phyloP scores from a whole-genome alignment of 2,888 invertebrate species.

The Heteropelma amictum region DNA sequence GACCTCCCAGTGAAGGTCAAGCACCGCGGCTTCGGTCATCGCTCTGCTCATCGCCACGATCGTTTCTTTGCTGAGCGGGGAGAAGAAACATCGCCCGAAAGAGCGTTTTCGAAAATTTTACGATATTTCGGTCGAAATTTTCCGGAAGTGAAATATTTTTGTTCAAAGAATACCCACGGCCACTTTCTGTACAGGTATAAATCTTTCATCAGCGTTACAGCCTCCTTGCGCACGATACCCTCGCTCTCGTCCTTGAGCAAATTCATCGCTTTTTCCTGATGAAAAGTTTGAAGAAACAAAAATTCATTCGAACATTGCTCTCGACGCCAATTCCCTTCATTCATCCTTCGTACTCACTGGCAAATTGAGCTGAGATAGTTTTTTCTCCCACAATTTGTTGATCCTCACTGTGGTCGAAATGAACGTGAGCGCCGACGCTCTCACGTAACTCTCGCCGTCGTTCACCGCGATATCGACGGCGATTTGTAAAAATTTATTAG shows the following conservation, averaged over 20 bases:
- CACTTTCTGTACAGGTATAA: conserved; percentile 84
- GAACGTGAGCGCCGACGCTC: conserved; percentile 87
- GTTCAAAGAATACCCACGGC: conserved; percentile 72
- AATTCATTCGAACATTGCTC: not conserved
- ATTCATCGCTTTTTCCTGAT: conserved; percentile 79
- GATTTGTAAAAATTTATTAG: conserved; percentile 83
- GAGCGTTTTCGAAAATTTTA: not conserved
- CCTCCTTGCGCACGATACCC: conserved; percentile 88
- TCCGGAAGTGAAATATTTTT: not conserved
- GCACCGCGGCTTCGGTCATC: conserved; percentile 83
- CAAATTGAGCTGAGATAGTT: conserved; percentile 81
- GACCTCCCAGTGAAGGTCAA: conserved; percentile 91
- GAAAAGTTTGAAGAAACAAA: not conserved
- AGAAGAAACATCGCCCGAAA: not conserved
- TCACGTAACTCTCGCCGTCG: conserved; percentile 87
- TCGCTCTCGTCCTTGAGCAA: conserved; percentile 85
- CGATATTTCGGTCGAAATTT: not conserved
- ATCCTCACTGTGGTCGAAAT: conserved; percentile 84
- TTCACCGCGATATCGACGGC: conserved; percentile 83
- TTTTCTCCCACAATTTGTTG: conserved; percentile 83
- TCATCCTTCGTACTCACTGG: conserved; percentile 79
- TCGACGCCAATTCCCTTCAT: not conserved
- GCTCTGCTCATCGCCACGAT: conserved; percentile 82
- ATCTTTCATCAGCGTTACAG: conserved; percentile 83
- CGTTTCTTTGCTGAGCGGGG: conserved; percentile 71